A percentile compares a stretch with the other conserved stretches of the same genome.
These are phyloP conservation scores for Ganaspis brasiliensis DNA, from an alignment of 2,888 invertebrate genomes.

Conservation along the genomic window DNA sequence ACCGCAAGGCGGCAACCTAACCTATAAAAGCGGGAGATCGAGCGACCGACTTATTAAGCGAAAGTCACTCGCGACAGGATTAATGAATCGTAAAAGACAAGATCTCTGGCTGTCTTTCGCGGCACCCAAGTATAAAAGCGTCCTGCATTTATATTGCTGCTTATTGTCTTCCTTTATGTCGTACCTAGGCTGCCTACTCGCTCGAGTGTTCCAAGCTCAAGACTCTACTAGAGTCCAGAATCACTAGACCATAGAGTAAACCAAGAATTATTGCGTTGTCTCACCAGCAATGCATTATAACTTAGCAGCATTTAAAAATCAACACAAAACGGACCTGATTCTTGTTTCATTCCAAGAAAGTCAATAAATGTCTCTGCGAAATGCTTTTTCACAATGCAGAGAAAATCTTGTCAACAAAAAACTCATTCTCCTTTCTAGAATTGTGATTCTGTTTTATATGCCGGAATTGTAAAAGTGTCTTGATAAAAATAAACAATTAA, in stretches of 20 bases:
- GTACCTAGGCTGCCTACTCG: slow-evolving; percentile 54
- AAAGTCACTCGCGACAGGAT: slow-evolving; percentile 67
- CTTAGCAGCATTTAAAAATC: slow-evolving; percentile 32
- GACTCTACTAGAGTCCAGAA: slow-evolving; percentile 6
- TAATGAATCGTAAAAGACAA: slow-evolving; percentile 67
- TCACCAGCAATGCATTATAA: slow-evolving; percentile 22
- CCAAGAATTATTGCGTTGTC: slow-evolving; percentile 38
- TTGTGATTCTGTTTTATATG: slow-evolving; percentile 14
- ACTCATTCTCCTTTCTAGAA: slow-evolving; percentile 21
- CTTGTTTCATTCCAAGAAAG: slow-evolving; percentile 21
- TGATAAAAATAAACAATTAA: no score
- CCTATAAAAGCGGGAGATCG: slow-evolving; percentile 58
- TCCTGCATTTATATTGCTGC: slow-evolving; percentile 48
- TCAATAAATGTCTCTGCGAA: slow-evolving; percentile 25
- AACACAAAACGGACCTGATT: slow-evolving; percentile 38
- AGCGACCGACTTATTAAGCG: slow-evolving; percentile 66
- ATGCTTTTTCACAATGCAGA: slow-evolving; percentile 31
- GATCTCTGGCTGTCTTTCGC: slow-evolving; percentile 49
- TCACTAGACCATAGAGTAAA: slow-evolving; percentile 29
- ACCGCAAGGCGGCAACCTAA: no score
- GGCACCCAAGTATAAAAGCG: slow-evolving; percentile 32
- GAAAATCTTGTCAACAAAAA: slow-evolving; percentile 14
- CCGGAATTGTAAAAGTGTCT: neutral
- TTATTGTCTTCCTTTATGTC: slow-evolving; percentile 58
- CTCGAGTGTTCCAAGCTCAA: slow-evolving; percentile 27